phyloP scores from a whole-genome alignment of 2,113 vertebrate species.

The Neodon shergylaensis region DNA sequence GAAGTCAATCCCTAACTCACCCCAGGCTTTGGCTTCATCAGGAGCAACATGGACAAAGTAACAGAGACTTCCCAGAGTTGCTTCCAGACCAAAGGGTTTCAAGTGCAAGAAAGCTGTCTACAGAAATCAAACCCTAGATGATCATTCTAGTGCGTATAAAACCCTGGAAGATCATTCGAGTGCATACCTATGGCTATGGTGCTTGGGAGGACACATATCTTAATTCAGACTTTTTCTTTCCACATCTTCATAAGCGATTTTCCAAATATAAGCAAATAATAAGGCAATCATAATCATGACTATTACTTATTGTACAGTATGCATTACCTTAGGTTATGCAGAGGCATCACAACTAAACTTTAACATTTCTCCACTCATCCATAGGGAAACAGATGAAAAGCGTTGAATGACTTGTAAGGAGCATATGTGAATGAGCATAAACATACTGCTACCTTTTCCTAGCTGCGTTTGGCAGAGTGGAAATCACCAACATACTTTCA shows the following conservation, averaged over 20 bases:
- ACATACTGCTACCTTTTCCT: neutral
- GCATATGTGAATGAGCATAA: neutral
- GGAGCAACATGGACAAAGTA: neutral
- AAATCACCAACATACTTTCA: neutral
- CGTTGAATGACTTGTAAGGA: neutral
- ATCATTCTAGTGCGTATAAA: neutral
- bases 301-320: neutral
- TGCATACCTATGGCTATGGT: neutral
- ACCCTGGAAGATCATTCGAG: neutral
- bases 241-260: neutral
- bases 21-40: neutral
- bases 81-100: neutral
- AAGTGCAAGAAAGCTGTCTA: neutral
- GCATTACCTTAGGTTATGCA: neutral
- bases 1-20: neutral
- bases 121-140: neutral
- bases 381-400: neutral
- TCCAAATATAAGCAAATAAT: neutral
- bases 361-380: neutral
- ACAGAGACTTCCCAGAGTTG: accelerated
- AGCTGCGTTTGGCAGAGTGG: neutral
- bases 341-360: neutral
- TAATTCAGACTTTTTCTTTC: neutral
- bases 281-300: neutral
- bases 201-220: accelerated